Evolutionary conservation across 1,140 invertebrate genomes (phyloP).

Genomic region (Drosophila arizonae): DNA sequence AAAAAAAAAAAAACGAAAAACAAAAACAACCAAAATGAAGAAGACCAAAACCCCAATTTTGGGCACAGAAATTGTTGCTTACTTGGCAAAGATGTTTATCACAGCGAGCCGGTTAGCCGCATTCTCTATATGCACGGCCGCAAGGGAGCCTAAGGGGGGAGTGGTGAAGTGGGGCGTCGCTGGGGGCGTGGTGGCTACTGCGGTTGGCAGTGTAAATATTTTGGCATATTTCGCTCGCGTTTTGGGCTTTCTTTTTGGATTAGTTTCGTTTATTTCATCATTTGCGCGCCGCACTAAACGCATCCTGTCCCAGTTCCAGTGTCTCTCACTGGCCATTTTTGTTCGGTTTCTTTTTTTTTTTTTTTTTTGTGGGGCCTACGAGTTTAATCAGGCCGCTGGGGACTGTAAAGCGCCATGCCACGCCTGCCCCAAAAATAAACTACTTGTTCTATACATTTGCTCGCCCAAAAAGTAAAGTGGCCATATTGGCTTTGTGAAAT

Average conservation of each 20-base stretch:
- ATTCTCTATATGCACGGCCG: constrained; percentile 13
- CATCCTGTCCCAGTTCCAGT: constrained; percentile 50
- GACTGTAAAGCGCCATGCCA: constrained; percentile 66
- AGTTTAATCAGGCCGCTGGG: constrained; percentile 81
- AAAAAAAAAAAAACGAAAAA: constrained; percentile 15
- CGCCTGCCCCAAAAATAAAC: constrained; percentile 17
- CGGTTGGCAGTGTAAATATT: constrained; percentile 77
- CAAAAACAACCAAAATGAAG: constrained; percentile 9
- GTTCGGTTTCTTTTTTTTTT: neutral
- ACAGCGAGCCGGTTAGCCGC: constrained; percentile 54
- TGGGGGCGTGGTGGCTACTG: constrained; percentile 21
- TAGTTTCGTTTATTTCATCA: constrained; percentile 81
- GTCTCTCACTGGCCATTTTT: constrained; percentile 23
- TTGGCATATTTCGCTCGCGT: constrained; percentile 63
- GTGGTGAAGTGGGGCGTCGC: neutral
- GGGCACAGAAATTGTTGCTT: constrained; percentile 82
- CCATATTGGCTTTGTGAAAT: neutral
- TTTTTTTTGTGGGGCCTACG: constrained; percentile 43
- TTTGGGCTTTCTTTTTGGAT: constrained; percentile 75
- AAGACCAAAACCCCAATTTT: constrained; percentile 71
- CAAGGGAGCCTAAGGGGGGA: neutral
- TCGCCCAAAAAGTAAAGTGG: neutral
- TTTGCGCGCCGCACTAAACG: constrained; percentile 75
- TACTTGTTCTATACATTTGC: constrained; percentile 13
- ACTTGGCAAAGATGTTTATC: constrained; percentile 82